phyloP scores from a whole-genome alignment of 2,113 vertebrate genomes.

The Seriola aureovittata region DNA sequence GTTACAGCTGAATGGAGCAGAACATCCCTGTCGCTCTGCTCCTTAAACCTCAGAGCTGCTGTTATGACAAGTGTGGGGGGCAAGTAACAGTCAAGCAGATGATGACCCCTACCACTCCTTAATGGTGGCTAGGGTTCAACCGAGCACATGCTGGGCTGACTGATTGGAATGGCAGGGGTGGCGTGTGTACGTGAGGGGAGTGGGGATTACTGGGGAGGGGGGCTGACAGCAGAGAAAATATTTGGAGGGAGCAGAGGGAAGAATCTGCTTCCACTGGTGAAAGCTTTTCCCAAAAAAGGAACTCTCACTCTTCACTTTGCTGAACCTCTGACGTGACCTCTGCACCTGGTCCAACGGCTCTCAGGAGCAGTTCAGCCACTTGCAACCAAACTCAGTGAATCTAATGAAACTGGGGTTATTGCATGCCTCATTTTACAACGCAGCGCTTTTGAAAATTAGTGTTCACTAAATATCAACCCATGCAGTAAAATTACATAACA shows the following conservation, averaged over 20 bases:
- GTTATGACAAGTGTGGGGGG: constrained; percentile 68
- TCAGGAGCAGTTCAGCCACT: neutral
- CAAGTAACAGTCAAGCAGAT: constrained; percentile 61
- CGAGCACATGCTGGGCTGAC: constrained; percentile 74
- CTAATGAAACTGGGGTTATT: neutral
- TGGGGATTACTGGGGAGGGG: constrained; percentile 45
- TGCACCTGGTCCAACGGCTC: constrained; percentile 51
- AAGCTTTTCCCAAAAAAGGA: constrained; percentile 75
- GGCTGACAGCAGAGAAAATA: constrained; percentile 69
- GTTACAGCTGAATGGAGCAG: constrained; percentile 66
- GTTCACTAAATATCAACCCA: neutral
- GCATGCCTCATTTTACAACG: constrained; percentile 4
- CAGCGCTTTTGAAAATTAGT: neutral
- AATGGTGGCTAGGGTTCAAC: constrained; percentile 50
- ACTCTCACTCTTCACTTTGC: constrained; percentile 55
- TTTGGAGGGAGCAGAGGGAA: constrained; percentile 54
- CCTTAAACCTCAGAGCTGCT: constrained; percentile 70
- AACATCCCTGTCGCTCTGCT: constrained; percentile 49
- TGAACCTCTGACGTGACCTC: constrained; percentile 61
- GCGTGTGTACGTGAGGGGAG: constrained; percentile 47
- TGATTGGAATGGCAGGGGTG: constrained; percentile 70
- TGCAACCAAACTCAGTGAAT: constrained; percentile 7
- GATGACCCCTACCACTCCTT: constrained; percentile 68
- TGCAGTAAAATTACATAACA: constrained; percentile 9
- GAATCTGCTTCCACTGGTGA: constrained; percentile 61